Conservation (phyloP, 2,797 vertebrate genomes). For the Acanthiza pusilla region DNA sequence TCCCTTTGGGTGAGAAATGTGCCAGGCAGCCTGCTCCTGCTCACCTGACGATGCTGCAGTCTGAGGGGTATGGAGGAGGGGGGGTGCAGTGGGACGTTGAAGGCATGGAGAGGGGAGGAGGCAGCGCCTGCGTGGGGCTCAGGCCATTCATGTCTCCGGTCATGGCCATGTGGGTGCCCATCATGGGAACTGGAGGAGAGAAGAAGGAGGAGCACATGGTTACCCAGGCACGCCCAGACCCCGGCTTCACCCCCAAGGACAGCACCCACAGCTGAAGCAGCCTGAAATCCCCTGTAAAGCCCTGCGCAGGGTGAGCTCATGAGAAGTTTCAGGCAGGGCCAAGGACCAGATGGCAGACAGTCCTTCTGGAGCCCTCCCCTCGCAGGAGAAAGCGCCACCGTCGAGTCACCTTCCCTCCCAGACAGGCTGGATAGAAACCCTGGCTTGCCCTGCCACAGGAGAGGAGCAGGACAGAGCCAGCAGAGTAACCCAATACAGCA, state of each 20-base stretch:
- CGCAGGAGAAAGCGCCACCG: fast-evolving
- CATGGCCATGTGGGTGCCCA: conserved; percentile 96
- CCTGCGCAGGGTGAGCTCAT: fast-evolving
- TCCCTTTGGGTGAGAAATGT: not conserved
- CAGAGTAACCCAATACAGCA: conserved; percentile 45
- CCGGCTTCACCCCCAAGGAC: fast-evolving
- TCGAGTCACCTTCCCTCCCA: not conserved
- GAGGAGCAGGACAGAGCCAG: not conserved
- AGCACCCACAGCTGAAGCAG: not conserved
- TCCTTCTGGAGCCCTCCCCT: not conserved
- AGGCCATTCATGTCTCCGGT: conserved; percentile 94
- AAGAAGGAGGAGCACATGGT: conserved; percentile 64
- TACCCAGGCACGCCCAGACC: not conserved
- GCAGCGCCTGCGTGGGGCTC: conserved; percentile 92
- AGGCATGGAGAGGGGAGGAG: conserved; percentile 93
- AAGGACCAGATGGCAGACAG: not conserved
- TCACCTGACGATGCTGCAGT: conserved; percentile 99
- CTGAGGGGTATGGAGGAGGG: conserved; percentile 97
- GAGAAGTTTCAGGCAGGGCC: not conserved
- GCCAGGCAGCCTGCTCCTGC: not conserved
- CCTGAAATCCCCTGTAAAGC: not conserved
- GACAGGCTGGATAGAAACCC: not conserved
- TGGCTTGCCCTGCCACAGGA: not conserved
- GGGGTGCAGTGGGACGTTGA: conserved; percentile 96
- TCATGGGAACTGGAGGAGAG: conserved; percentile 93